A percentile compares a stretch with the other conserved stretches of the same genome.
These are phyloP conservation scores for Anolis carolinensis DNA, from an alignment of 2,113 vertebrate species.

Conservation along the genomic window DNA sequence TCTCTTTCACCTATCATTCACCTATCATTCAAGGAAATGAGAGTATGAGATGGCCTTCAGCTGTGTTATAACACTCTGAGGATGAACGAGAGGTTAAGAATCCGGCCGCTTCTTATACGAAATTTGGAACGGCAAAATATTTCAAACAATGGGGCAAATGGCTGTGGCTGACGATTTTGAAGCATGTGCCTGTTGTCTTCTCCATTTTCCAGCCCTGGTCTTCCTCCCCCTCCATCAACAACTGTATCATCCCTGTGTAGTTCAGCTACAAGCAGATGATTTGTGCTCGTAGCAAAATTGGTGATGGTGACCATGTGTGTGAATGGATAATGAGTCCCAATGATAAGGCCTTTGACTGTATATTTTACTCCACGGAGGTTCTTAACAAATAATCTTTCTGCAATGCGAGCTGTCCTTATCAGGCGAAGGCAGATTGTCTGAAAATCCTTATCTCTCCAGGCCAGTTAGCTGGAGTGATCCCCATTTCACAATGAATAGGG, in stretches of 20 bases:
- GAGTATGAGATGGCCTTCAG: neutral
- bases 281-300: constrained; percentile 69
- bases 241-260: neutral
- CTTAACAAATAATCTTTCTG: constrained; percentile 77
- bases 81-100: neutral
- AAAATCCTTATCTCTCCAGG: constrained; percentile 87
- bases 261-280: constrained; percentile 26
- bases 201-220: constrained; percentile 15
- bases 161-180: constrained; percentile 21
- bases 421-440: constrained; percentile 85
- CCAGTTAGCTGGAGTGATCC: constrained; percentile 86
- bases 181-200: neutral
- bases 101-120: neutral
- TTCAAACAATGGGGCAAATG: neutral
- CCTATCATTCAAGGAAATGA: neutral
- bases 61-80: neutral
- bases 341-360: constrained; percentile 75
- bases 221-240: neutral
- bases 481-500: constrained; percentile 72
- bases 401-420: constrained; percentile 85
- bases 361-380: constrained; percentile 76
- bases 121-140: rapidly evolving
- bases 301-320: neutral
- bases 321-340: constrained; percentile 65
- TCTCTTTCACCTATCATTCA: neutral